These are phyloP conservation scores for Hypotaenidia philippensis DNA, from an alignment of 2,797 vertebrate species.

Conservation along the genomic window DNA sequence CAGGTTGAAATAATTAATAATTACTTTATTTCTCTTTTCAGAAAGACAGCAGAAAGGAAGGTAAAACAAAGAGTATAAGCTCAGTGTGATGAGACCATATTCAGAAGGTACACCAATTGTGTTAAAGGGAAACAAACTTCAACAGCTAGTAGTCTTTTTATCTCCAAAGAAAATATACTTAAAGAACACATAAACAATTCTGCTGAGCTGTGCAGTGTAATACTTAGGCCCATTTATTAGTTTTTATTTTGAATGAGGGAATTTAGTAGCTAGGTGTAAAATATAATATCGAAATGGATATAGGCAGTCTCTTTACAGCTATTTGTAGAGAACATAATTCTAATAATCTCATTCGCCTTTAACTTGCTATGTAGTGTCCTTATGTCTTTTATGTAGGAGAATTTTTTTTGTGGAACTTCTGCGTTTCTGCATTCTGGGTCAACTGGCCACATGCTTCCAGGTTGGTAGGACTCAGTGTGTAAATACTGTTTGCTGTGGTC, in stretches of 20 bases:
- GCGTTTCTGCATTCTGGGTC: not conserved
- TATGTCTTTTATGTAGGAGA: not conserved
- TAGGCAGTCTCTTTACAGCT: conserved; percentile 6
- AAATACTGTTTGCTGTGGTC: conserved; percentile 6
- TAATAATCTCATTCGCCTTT: conserved; percentile 23
- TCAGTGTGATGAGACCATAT: not conserved
- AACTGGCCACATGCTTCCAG: conserved; percentile 4
- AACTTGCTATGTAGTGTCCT: not conserved
- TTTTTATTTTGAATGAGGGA: conserved; percentile 46
- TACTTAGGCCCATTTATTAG: conserved; percentile 46
- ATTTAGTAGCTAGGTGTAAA: conserved; percentile 35
- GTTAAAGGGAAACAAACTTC: not conserved
- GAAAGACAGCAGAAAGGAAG: not conserved
- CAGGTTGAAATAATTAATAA: not conserved
- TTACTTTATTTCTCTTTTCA: not conserved
- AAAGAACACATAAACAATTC: not conserved
- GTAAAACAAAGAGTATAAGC: not conserved
- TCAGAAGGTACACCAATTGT: not conserved
- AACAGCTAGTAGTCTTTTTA: not conserved
- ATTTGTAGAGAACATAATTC: conserved; percentile 21
- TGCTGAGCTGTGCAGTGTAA: not conserved
- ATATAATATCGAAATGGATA: conserved; percentile 4
- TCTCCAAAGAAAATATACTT: not conserved
- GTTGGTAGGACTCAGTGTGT: not conserved
- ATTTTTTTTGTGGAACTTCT: not conserved